Base-by-base conservation (phyloP, 2,797 vertebrate species). In the Sebastes oblongus region DNA sequence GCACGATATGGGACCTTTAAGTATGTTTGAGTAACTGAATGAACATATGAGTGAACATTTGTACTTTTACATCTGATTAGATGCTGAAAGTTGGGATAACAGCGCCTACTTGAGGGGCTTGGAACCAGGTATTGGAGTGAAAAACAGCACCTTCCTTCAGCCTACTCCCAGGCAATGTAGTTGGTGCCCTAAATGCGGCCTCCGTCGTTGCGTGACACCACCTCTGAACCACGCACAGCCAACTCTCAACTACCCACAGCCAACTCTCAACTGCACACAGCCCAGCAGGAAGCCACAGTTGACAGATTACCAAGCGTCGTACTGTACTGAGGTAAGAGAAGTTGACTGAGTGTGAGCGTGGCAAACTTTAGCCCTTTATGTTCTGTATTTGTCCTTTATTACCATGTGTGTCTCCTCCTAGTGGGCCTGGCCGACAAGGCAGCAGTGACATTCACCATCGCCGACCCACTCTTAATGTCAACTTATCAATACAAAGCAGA, bases 291-390 rank as follows among this genome's bases (percentile, higher is more conserved):
- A 5, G 36, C 32, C n/a, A 0, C 52, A 5, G 1, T 10, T 64
- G 52, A 83, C 86, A 0, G 84, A 88, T 55, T 85, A 90, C 68
- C 83, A 80, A 52, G 32, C 67, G 32, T 78, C 8, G n/a, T 90
- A 85, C 55, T 1, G 11, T 5, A 1, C 58, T 5, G n/a, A 42
- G 82, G 83, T 87, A 61, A 58, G 24, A 50, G 24, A 52, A 39
- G 36, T 66, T 24, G 12, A 8, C 13, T 6, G 18, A 20, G 18
- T 16, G 32, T 39, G 4, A 34, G 62, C 25, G 6, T 7, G 42
- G 30, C 55, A 25, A 56, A 58, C 55, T n/a, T 8, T 46, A 46
- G 42, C 42, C 42, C 52, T 24, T 9, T 42, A 55, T 30, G 8
- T 8, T 46, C 9, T 25, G 50, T 16, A 30, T 59, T 24, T 52